Base-by-base conservation (phyloP, 2,113 vertebrate genomes). In the Phaethon lepturus region DNA sequence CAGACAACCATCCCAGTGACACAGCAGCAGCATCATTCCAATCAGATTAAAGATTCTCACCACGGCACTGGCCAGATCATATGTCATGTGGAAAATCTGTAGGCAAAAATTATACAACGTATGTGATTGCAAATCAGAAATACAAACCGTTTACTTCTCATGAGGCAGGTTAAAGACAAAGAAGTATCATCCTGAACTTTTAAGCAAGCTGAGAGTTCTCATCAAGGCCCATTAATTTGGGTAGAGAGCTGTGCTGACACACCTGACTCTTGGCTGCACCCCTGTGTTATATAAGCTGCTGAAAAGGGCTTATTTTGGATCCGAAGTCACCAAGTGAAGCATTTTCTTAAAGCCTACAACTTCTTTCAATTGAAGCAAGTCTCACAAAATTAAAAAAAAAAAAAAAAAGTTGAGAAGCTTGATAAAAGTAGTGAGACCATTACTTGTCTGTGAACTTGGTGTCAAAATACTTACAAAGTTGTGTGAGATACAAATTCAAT, bases 81-180 rank as follows among this genome's bases (percentile, higher is more conserved):
- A 99, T 0, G 99, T 99, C 99, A 99, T 99, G 98, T 99, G 99
- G 98, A 99, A 99, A 97, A 99, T 99, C 99, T 99, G 98, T 72
- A 16, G 72, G 49, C 7, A 92, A 93, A 97, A 96, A 59, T 55
- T 53, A 82, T 24, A 94, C 89, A 49, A 96, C 23, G 7, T 18
- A 73, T 1, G 4, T 64, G n/a, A 66, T 62, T 62, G 17, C 17
- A 84, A 89, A 89, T 50, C 47, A 91, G 28, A 91, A 79, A 89
- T 15, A 1, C 15, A 93, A 91, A 28, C 44, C 1, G 80, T 38
- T 38, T 38, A 38, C 38, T 38, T 38, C 38, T 38, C 31, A 71
- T 74, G 3, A 16, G 6, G 12, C 9, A 87, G 11, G 16, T 68
- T 42, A 83, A 94, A 95, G 33, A 19, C 55, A 63, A 78, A 11